A percentile compares a stretch with the other conserved stretches of the same genome.
Evolutionary conservation across 2,888 invertebrate genomes (phyloP).

Genomic region (Drosophila kambysellisi): DNA sequence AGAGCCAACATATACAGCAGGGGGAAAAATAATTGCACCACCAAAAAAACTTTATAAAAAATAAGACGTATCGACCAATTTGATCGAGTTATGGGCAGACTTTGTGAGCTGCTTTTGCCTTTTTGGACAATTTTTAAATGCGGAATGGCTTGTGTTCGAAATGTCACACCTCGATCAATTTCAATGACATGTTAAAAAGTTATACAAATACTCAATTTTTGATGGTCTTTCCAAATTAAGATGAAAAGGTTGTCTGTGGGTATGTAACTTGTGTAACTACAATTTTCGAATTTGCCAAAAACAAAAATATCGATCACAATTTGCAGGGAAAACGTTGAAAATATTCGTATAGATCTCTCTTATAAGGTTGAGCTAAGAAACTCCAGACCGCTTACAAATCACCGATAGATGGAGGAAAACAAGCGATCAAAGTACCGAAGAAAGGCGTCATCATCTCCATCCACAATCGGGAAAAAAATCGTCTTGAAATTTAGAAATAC

Average conservation of each 20-base stretch:
- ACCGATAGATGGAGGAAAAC: too few relatives aligned
- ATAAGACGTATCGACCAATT: neutral
- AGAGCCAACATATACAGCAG: neutral
- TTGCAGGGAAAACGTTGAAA: neutral
- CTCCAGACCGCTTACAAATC: neutral
- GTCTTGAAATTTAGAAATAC: too few relatives aligned
- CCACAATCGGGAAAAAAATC: too few relatives aligned
- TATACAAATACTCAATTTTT: neutral
- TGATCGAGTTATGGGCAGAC: neutral
- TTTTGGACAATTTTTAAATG: neutral
- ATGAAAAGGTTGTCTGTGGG: neutral
- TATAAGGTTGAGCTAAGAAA: neutral
- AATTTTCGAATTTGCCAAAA: neutral
- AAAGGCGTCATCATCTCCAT: too few relatives aligned
- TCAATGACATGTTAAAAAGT: neutral
- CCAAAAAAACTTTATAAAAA: neutral
- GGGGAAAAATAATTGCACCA: neutral
- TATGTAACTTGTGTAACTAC: neutral
- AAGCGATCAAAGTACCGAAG: too few relatives aligned
- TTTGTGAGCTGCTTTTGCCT: neutral
- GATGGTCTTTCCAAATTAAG: neutral
- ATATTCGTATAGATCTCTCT: neutral
- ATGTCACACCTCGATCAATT: neutral
- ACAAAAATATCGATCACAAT: neutral
- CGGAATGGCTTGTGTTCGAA: neutral